Base-by-base conservation (phyloP, 2,113 vertebrate genomes). In the Caranx ignobilis region DNA sequence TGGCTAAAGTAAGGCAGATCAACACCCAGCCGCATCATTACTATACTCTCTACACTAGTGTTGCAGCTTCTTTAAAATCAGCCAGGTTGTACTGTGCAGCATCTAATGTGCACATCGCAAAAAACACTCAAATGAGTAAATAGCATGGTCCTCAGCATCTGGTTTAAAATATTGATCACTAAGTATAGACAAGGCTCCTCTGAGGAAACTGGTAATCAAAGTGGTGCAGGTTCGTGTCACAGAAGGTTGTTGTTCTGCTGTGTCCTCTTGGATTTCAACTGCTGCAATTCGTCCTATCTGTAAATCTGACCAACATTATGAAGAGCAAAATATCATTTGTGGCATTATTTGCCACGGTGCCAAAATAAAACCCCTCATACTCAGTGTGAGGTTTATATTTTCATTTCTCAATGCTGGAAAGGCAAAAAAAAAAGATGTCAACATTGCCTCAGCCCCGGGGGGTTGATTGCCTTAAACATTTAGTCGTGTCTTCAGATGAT, bases 231-330 rank as follows among this genome's bases (percentile, higher is more conserved):
- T 48, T 48, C 1, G 18, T 48, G 15, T 3, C 47, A 48, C 47
- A 15, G 16, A 4, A 5, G 47, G 18, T 9, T 48, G 47, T 48
- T 48, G 45, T 48, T 48, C 18, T 48, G 45, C 2, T 48, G 1
- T 48, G 47, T 48, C 7, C 15, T 15, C 47, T 47, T 12, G 13
- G 45, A 0, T 47, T 15, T 18, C 47, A 6, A 48, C 47, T 48
- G 47, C 15, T 48, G 47, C 15, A 15, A 48, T 18, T 18, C 7
- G 18, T 2, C 15, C 9, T 4, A 26, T 45, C 16, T 52, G 64
- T 69, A 55, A 55, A 61, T 50, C 55, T 61, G 19, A 19, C 16
- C 39, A 19, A 62, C 56, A 61, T 69, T 21, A 61, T 21, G 16
- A 15, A 5, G 45, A 47, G 13, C 4, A 45, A 45, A 45, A 45